phyloP scores from a whole-genome alignment of 2,888 invertebrate genomes.

The Blastobasis adustella region DNA sequence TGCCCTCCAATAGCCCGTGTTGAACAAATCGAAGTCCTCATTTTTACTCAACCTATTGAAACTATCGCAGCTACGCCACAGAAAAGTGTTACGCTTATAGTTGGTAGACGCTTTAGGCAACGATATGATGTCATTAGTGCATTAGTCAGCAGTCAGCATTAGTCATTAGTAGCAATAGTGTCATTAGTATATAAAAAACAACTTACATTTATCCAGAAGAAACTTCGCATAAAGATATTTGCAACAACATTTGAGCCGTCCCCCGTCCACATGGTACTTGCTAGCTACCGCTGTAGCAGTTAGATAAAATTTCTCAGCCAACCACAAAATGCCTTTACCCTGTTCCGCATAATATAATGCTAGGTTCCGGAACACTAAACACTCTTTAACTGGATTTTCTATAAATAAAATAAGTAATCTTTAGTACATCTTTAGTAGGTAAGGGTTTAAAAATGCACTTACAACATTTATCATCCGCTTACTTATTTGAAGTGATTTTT shows the following conservation, averaged over 20 bases:
- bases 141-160: no score
- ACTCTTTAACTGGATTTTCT: conserved; percentile 56
- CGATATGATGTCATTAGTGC: no score
- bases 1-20: no score
- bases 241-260: conserved; percentile 62
- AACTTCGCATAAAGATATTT: conserved; percentile 71
- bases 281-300: conserved; percentile 60
- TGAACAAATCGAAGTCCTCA: no score
- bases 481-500: conserved; percentile 22
- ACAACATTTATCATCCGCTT: no score
- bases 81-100: no score
- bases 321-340: conserved; percentile 71
- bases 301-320: conserved; percentile 71
- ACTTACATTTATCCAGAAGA: conserved; percentile 69
- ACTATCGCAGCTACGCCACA: no score
- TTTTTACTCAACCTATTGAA: no score
- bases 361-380: conserved; percentile 49
- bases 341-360: conserved; percentile 52
- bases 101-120: no score
- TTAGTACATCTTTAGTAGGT: no score
- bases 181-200: neutral
- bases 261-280: conserved; percentile 56
- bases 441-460: no score
- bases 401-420: conserved; percentile 1
- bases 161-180: no score